A percentile compares a stretch with the other conserved stretches of the same genome.
Conservation (phyloP, 2,113 vertebrate species). For the Pitta sordida region DNA sequence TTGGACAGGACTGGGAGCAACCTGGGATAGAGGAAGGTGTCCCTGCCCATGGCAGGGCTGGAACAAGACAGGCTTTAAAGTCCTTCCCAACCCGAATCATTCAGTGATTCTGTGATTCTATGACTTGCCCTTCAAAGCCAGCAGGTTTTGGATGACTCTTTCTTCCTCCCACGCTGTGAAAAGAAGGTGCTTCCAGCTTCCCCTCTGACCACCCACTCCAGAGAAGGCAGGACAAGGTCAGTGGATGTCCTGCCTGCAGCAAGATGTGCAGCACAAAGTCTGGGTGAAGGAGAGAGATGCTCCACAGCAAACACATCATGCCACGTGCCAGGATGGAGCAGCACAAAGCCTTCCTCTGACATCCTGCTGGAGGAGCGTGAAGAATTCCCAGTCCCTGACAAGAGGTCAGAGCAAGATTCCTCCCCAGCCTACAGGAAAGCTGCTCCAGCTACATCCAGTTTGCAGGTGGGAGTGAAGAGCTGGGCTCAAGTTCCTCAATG, state of each 20-base stretch:
- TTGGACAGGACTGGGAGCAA: accelerated
- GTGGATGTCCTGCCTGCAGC: not conserved
- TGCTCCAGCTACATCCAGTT: not conserved
- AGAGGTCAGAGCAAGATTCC: not conserved
- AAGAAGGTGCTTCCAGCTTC: not conserved
- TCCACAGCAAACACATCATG: not conserved
- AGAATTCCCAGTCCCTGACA: not conserved
- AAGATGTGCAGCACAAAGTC: accelerated
- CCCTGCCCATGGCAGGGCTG: not conserved
- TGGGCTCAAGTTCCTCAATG: not conserved
- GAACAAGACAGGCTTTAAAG: not conserved
- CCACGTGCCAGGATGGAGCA: not conserved
- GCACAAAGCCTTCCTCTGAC: not conserved
- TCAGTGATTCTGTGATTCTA: not conserved
- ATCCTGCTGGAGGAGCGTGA: not conserved
- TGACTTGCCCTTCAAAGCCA: not conserved
- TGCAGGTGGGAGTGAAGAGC: not conserved
- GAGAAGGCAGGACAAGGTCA: not conserved
- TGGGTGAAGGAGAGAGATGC: not conserved
- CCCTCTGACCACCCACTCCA: not conserved
- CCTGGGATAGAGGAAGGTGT: not conserved
- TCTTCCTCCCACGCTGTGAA: not conserved
- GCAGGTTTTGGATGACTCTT: not conserved
- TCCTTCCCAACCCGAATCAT: not conserved
- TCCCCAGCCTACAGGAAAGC: not conserved